Percentiles rank a stretch among this genome's conserved stretches.
Conservation (phyloP, 2,113 vertebrate species). For the Nanorana parkeri region DNA sequence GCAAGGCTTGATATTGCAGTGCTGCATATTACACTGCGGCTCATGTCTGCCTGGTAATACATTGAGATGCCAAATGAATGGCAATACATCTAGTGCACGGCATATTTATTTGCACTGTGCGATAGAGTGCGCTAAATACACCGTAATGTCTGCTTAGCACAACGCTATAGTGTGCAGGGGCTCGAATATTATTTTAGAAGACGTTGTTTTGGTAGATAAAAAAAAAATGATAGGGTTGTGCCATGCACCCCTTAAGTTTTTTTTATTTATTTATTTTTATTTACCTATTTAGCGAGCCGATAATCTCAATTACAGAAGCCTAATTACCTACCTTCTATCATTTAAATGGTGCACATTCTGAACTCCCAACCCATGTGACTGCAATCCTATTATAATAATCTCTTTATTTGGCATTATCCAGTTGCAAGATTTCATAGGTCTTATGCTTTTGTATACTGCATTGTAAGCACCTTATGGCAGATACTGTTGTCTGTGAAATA, state of each 20-base stretch:
- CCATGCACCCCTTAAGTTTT: background rate
- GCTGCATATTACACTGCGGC: no score
- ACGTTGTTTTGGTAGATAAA: background rate
- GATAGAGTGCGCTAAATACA: no score
- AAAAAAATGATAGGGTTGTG: background rate
- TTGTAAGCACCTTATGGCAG: background rate
- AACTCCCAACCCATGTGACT: slow-evolving; percentile 7
- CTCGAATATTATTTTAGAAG: no score
- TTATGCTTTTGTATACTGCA: slow-evolving; percentile 1
- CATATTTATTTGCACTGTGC: no score
- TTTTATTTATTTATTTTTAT: background rate
- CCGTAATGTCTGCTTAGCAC: no score
- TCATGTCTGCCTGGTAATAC: no score
- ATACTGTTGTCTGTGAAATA: background rate
- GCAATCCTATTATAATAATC: slow-evolving; percentile 45
- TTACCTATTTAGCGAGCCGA: slow-evolving; percentile 11
- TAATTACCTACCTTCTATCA: background rate
- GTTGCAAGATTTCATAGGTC: slow-evolving; percentile 17
- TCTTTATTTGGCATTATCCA: slow-evolving; percentile 49
- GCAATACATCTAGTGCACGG: no score
- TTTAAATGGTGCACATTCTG: background rate
- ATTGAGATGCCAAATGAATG: no score
- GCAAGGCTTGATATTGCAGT: no score
- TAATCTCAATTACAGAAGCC: slow-evolving; percentile 9
- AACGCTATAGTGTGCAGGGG: no score